Base-by-base conservation (phyloP, 2,113 vertebrate species). In the Colistium nudipinnis region DNA sequence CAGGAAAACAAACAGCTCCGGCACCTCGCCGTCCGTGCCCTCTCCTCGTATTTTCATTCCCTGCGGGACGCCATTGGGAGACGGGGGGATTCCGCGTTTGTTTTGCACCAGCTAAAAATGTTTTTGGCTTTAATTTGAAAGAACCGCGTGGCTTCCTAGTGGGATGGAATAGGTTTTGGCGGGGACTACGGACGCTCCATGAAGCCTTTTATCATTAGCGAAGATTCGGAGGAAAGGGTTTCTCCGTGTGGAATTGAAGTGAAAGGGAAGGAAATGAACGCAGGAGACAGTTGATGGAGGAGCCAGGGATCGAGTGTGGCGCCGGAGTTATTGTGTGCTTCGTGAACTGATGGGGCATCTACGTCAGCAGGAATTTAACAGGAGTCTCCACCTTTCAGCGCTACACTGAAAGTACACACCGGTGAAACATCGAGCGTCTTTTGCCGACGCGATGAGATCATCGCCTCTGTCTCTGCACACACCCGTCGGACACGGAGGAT, bases 1-100 rank as follows among this genome's bases (percentile, higher is more conserved):
- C 28, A 22, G 65, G 61, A 79, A 61, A 79, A 76, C 63, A 86
- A 82, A 72, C 14, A 68, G 41, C 38, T n/a, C 68, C 2, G 11
- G 12, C 2, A 41, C 8, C 74, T 72, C 65, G 22, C 62, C 1
- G 7, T 12, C 4, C 55, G 62, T 28, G 55, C 30, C 33, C 36
- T 48, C 65, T 41, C 6, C 77, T 69, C 24, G 54, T 80, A 55
- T 63, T 59, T 77, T 57, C 51, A 11, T 48, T 80, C 54, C 53
- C 76, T 20, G 49, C 48, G 60, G 61, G 70, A 20, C 9, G 17
- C 28, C 49, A 17, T 35, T 61, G 69, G 41, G 61, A 56, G 39
- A 20, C 16, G 27, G 57, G 7, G 9, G 38, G 39, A 39, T 10
- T 63, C 7, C 41, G 12, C 27, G 43, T 39, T 24, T 83, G 75